Percentiles rank a stretch among this genome's conserved stretches.
phyloP scores from a whole-genome alignment of 2,113 vertebrate genomes.

The Petroica traversi region DNA sequence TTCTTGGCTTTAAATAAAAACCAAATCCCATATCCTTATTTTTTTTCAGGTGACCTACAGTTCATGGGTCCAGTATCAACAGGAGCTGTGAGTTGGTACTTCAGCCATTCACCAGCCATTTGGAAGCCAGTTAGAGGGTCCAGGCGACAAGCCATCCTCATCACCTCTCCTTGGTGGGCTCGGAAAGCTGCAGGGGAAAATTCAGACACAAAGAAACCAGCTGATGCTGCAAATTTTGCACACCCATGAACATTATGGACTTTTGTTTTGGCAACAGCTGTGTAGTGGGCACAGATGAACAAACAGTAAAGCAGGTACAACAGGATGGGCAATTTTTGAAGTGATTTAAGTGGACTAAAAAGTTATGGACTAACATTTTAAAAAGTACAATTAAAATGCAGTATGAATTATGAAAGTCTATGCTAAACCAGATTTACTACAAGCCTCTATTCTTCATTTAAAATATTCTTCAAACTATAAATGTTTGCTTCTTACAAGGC shows the following conservation, averaged over 20 bases:
- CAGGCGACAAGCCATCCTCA: slow-evolving; percentile 87
- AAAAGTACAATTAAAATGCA: not conserved
- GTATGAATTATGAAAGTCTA: not conserved
- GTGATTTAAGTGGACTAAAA: not conserved
- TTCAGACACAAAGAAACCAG: not conserved
- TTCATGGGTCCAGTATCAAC: slow-evolving; percentile 78
- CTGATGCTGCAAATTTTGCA: not conserved
- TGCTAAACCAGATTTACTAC: not conserved
- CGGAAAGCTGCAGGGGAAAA: slow-evolving; percentile 81
- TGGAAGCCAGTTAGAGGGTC: slow-evolving; percentile 89
- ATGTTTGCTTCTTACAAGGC: not conserved
- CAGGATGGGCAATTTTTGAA: not conserved
- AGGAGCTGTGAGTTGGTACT: slow-evolving; percentile 82
- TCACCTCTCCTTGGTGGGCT: slow-evolving; percentile 88
- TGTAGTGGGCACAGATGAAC: not conserved
- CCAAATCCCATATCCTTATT: not conserved
- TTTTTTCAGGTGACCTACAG: slow-evolving; percentile 75
- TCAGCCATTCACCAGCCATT: slow-evolving; percentile 89
- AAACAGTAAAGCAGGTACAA: not conserved
- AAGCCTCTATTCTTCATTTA: not conserved
- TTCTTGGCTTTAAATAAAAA: not conserved
- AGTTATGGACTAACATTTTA: not conserved
- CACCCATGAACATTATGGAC: not conserved
- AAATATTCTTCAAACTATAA: not conserved
- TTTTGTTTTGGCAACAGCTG: not conserved